phyloP scores from a whole-genome alignment of 2,797 vertebrate species.

The Rhabdomys pumilio region DNA sequence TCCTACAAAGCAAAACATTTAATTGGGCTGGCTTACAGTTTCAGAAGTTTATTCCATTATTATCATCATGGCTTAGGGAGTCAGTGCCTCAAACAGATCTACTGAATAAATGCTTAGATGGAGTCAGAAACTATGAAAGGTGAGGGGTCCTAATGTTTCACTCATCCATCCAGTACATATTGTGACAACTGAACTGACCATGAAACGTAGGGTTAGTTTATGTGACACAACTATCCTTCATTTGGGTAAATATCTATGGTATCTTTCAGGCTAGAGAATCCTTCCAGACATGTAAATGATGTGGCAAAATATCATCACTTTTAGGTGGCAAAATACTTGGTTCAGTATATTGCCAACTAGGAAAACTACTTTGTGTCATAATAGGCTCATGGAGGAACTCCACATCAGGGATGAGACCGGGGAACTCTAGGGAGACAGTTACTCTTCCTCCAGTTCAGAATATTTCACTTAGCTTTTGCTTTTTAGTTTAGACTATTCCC shows the following conservation, averaged over 20 bases:
- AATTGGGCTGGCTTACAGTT: neutral
- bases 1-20: neutral
- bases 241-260: neutral
- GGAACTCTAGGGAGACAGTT: neutral
- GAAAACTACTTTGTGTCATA: neutral
- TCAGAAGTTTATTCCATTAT: neutral
- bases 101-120: neutral
- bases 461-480: neutral
- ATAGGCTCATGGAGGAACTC: neutral
- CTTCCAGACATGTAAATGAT: neutral
- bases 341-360: neutral
- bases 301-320: neutral
- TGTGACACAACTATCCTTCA: neutral
- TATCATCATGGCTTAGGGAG: neutral
- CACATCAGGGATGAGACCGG: neutral
- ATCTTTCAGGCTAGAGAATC: conserved; percentile 45
- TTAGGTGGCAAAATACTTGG: neutral
- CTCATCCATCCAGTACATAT: neutral
- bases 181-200: conserved; percentile 9
- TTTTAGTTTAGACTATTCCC: neutral
- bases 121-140: conserved; percentile 17
- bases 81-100: neutral
- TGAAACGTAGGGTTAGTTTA: conserved; percentile 11
- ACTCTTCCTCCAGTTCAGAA: neutral
- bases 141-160: neutral